A percentile compares a stretch with the other conserved stretches of the same genome.
These are phyloP conservation scores for Schizopygopsis malacanthus DNA, from an alignment of 2,797 vertebrate species.

Conservation along the genomic window DNA sequence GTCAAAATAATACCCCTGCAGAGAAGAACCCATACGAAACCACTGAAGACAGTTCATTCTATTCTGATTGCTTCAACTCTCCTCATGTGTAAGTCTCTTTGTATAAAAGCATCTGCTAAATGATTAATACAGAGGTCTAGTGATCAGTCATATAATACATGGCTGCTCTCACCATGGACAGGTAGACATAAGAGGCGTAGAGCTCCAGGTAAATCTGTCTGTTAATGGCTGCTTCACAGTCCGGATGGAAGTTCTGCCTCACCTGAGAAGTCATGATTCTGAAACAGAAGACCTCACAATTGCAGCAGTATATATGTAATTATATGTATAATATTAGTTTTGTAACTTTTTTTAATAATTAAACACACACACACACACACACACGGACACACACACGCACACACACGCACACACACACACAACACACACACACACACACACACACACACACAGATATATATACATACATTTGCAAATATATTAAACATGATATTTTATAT, in stretches of 20 bases:
- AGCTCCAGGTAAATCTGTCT: slow-evolving; percentile 97
- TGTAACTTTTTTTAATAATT: not conserved
- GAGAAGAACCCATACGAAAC: slow-evolving; percentile 7
- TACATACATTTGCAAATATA: no score
- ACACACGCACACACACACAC: no score
- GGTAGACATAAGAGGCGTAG: slow-evolving; percentile 94
- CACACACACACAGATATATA: not conserved
- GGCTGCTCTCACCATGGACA: slow-evolving; percentile 87
- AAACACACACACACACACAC: no score
- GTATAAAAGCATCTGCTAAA: no score
- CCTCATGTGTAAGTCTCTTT: no score
- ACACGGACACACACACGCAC: no score
- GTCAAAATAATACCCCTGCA: slow-evolving; percentile 91
- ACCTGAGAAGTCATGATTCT: slow-evolving; percentile 89
- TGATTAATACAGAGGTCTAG: not conserved
- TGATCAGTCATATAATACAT: not conserved
- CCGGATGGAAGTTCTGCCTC: slow-evolving; percentile 96
- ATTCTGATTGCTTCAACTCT: no score
- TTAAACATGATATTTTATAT: no score
- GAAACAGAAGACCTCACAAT: not conserved
- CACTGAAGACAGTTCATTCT: not conserved
- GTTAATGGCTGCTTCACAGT: slow-evolving; percentile 95
- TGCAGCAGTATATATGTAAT: not conserved
- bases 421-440: not conserved
- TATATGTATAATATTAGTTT: not conserved